Conservation (phyloP, 2,888 invertebrate genomes). For the Phytoseiulus persimilis region DNA sequence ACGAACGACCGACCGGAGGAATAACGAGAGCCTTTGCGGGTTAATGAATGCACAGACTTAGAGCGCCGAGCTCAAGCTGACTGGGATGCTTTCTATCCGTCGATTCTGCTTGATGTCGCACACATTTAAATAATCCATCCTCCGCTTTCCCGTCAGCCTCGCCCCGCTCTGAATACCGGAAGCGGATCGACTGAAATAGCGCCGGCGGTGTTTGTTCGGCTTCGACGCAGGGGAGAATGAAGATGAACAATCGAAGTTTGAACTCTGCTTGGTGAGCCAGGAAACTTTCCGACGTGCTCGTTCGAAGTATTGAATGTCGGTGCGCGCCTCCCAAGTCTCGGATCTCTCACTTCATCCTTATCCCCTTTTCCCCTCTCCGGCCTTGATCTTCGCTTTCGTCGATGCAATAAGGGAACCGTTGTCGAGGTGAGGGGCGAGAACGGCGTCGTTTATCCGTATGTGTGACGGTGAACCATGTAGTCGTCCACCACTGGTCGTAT, state of each 20-base stretch:
- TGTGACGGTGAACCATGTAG: background rate
- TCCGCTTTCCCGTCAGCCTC: background rate
- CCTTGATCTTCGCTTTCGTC: too few relatives aligned
- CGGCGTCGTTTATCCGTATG: background rate
- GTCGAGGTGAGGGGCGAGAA: background rate
- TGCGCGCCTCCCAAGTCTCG: too few relatives aligned
- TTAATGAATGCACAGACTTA: background rate
- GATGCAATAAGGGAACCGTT: too few relatives aligned
- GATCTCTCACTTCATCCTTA: too few relatives aligned
- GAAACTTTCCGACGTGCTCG: background rate
- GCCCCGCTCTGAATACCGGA: background rate
- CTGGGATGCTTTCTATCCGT: background rate
- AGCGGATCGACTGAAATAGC: background rate
- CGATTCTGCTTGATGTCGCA: background rate
- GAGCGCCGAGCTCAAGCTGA: background rate
- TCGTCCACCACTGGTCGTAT: background rate
- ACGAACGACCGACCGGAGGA: background rate
- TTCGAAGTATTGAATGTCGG: too few relatives aligned
- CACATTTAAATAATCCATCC: constrained; percentile 5
- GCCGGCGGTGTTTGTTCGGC: background rate
- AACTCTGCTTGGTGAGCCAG: background rate
- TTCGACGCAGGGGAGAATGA: background rate
- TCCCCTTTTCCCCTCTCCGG: too few relatives aligned
- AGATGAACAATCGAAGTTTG: background rate
- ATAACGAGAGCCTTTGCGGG: background rate